Conservation (phyloP, 2,888 invertebrate species). For the Alitta virens region DNA sequence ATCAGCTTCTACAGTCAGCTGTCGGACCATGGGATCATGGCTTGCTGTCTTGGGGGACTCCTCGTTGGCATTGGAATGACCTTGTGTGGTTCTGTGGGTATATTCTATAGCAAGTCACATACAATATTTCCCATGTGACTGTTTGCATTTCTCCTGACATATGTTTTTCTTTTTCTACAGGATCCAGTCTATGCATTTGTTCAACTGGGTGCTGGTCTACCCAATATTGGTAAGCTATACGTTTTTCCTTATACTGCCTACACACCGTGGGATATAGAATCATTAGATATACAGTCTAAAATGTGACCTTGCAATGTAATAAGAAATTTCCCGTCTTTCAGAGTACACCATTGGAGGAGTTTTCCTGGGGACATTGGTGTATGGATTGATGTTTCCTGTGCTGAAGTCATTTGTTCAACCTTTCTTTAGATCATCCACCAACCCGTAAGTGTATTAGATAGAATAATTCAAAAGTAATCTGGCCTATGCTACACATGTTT, state of each 20-base stretch:
- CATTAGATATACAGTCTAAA: no score
- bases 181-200: conserved; percentile 23
- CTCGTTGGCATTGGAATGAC: conserved; percentile 29
- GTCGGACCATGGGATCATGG: conserved; percentile 22
- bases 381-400: conserved; percentile 20
- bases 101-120: no score
- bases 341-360: conserved; percentile 26
- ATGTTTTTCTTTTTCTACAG: no score
- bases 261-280: no score
- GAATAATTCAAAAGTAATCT: no score
- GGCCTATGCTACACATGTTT: no score
- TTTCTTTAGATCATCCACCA: conserved; percentile 23
- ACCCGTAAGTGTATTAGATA: conserved; percentile 24
- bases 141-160: no score
- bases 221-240: conserved; percentile 24
- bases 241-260: no score
- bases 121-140: no score
- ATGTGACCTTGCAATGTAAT: no score
- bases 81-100: conserved; percentile 29
- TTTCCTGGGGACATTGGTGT: conserved; percentile 21
- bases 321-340: conserved; percentile 2
- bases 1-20: conserved; percentile 24
- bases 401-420: conserved; percentile 20
- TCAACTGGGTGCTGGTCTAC: conserved; percentile 27
- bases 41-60: conserved; percentile 25